Evolutionary conservation across 2,113 vertebrate genomes (phyloP).

Genomic region (Corythoichthys haematopterus): DNA sequence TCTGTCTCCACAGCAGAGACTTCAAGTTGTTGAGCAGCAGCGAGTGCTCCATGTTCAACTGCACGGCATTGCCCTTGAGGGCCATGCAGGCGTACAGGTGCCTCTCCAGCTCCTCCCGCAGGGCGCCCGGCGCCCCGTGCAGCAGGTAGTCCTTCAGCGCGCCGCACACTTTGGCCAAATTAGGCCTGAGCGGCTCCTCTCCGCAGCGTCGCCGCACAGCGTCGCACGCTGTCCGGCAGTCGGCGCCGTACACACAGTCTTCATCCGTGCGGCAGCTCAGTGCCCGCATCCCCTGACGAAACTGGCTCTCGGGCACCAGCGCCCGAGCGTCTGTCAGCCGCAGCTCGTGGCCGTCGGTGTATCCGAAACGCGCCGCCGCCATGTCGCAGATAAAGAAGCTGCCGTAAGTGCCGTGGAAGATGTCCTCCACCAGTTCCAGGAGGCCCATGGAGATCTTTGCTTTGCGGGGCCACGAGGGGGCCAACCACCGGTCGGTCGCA

Average conservation of each 20-base stretch:
- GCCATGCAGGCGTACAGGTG: slow-evolving; percentile 93
- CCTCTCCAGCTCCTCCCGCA: slow-evolving; percentile 91
- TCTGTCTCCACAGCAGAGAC: slow-evolving; percentile 96
- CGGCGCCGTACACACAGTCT: slow-evolving; percentile 87
- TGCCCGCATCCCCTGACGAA: slow-evolving; percentile 83
- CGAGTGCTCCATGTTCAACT: slow-evolving; percentile 99
- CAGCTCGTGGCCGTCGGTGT: slow-evolving; percentile 91
- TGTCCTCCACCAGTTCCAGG: slow-evolving; percentile 94
- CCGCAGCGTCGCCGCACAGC: slow-evolving; percentile 80
- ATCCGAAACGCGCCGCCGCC: slow-evolving; percentile 84
- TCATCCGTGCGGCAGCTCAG: slow-evolving; percentile 82
- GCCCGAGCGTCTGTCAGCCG: slow-evolving; percentile 85
- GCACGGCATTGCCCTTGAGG: slow-evolving; percentile 85
- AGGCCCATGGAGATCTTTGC: slow-evolving; percentile 98
- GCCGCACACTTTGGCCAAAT: slow-evolving; percentile 90
- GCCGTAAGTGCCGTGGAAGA: slow-evolving; percentile 95
- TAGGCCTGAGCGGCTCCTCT: slow-evolving; percentile 85
- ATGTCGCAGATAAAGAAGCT: slow-evolving; percentile 97
- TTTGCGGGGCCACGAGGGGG: slow-evolving; percentile 94
- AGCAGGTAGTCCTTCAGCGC: slow-evolving; percentile 92
- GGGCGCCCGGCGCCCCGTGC: slow-evolving; percentile 81
- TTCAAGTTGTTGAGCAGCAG: slow-evolving; percentile 97
- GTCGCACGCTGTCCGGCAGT: slow-evolving; percentile 88
- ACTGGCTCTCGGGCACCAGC: slow-evolving; percentile 83
- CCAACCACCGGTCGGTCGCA: slow-evolving; percentile 91